Conservation (phyloP, 2,113 vertebrate genomes). For the Salvelinus fontinalis region DNA sequence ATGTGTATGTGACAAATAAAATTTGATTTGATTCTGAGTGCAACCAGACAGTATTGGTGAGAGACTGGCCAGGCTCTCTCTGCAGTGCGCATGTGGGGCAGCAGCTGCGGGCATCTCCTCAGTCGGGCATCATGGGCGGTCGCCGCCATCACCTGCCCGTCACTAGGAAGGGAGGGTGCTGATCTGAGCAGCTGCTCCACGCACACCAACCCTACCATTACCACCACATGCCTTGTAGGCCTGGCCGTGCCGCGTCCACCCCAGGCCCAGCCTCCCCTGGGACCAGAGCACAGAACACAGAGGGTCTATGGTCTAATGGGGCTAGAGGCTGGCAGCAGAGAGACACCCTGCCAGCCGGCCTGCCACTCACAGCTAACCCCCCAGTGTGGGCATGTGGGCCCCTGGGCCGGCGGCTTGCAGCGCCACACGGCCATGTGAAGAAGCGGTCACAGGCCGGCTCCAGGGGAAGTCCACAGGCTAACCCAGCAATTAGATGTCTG, state of each 20-base stretch:
- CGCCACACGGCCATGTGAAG: background rate
- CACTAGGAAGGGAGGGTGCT: constrained; percentile 7
- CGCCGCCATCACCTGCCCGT: background rate
- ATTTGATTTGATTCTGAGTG: background rate
- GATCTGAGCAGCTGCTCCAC: constrained; percentile 20
- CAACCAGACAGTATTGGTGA: background rate
- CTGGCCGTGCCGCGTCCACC: constrained; percentile 7
- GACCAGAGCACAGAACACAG: background rate
- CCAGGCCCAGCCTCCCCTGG: background rate
- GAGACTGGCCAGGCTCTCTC: background rate
- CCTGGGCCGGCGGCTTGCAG: too few relatives aligned
- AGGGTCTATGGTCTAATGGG: background rate
- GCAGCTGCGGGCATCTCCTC: background rate
- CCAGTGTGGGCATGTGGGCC: background rate
- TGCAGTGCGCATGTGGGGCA: background rate
- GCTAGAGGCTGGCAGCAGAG: background rate
- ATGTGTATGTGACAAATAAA: too few relatives aligned
- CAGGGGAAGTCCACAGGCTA: background rate
- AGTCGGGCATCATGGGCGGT: background rate
- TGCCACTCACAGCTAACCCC: background rate
- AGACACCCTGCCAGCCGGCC: too few relatives aligned
- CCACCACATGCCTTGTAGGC: constrained; percentile 30
- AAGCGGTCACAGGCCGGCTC: background rate
- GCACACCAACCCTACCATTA: constrained; percentile 48
- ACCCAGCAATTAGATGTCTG: constrained; percentile 8